These are phyloP conservation scores for Ifrita kowaldi DNA, from an alignment of 2,113 vertebrate species.

Conservation along the genomic window DNA sequence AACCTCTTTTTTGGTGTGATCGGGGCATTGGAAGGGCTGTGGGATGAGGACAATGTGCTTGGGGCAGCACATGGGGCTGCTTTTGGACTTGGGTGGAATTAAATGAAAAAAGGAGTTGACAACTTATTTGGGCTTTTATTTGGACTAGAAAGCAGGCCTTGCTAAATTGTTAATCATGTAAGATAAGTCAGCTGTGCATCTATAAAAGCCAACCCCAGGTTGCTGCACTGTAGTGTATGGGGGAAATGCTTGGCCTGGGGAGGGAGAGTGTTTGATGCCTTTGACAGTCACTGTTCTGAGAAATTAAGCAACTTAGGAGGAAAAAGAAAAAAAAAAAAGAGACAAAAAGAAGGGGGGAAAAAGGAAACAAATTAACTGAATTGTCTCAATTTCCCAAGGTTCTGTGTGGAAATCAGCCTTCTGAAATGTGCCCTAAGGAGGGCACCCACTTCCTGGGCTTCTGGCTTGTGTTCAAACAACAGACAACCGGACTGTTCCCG, in stretches of 20 bases:
- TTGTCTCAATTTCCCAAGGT: not conserved
- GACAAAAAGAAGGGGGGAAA: not conserved
- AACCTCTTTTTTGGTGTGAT: not conserved
- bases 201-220: not conserved
- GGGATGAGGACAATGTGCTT: not conserved
- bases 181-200: not conserved
- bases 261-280: not conserved
- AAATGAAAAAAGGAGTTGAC: not conserved
- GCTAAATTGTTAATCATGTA: not conserved
- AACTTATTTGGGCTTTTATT: not conserved
- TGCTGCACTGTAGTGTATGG: not conserved
- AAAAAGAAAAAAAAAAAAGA: fast-evolving
- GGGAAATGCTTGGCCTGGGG: not conserved
- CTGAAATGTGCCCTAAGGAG: not conserved
- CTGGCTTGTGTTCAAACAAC: not conserved
- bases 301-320: not conserved
- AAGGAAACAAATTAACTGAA: not conserved
- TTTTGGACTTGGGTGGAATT: not conserved
- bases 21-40: not conserved
- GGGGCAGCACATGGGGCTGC: not conserved
- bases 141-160: not conserved
- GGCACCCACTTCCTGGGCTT: not conserved
- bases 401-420: not conserved
- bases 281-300: not conserved
- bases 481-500: fast-evolving